These are phyloP conservation scores for Danaus chrysippus DNA, from an alignment of 2,888 invertebrate species.

Conservation along the genomic window DNA sequence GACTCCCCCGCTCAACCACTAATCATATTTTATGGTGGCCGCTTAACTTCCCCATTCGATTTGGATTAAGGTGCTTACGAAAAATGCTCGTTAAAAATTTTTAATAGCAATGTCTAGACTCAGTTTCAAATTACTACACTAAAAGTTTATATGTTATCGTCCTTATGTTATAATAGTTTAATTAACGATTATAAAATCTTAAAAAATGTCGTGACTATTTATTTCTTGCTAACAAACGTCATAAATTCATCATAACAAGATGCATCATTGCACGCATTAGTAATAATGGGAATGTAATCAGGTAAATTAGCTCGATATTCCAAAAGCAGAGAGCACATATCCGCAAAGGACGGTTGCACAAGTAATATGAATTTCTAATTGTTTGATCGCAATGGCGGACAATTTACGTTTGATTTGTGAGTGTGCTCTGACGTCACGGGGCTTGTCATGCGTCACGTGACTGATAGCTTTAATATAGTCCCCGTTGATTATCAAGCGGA, in stretches of 20 bases:
- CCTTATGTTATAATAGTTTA: no score
- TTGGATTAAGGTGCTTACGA: conserved; percentile 58
- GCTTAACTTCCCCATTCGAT: conserved; percentile 57
- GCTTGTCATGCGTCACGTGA: conserved; percentile 67
- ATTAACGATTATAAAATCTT: no score
- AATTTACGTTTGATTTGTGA: conserved; percentile 56
- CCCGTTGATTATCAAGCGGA: conserved; percentile 70
- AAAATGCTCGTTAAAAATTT: conserved; percentile 34
- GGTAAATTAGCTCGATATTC: conserved; percentile 3
- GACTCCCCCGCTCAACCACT: conserved; percentile 57
- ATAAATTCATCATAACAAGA: no score
- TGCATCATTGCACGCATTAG: no score
- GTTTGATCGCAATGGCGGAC: conserved; percentile 42
- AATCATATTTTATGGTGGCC: conserved; percentile 73
- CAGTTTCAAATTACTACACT: conserved; percentile 17
- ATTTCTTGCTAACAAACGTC: no score
- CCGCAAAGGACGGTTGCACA: conserved; percentile 24
- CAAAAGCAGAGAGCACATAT: background rate
- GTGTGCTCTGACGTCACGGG: conserved; percentile 56
- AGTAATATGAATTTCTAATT: conserved; percentile 45
- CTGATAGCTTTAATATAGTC: conserved; percentile 76
- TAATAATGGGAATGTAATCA: background rate
- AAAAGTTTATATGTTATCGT: no score
- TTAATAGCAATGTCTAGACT: conserved; percentile 34
- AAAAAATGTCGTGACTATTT: no score